Percentiles rank a stretch among this genome's conserved stretches.
Conservation (phyloP, 2,797 vertebrate species). For the Mus minutoides region DNA sequence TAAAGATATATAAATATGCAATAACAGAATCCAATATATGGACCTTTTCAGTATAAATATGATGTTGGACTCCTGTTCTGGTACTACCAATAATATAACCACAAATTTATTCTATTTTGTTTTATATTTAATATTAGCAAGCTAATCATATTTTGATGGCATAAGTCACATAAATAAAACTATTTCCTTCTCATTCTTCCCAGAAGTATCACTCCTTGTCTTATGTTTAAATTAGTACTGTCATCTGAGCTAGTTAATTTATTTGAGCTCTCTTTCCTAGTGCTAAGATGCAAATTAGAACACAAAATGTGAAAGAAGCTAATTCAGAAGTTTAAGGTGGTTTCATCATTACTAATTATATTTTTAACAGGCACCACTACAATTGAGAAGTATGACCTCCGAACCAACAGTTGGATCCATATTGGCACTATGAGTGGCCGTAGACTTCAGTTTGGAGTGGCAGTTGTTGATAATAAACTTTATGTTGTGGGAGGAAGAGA, state of each 20-base stretch:
- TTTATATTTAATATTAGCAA: not conserved
- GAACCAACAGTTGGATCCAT: conserved; percentile 96
- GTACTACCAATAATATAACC: not conserved
- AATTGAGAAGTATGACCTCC: conserved; percentile 97
- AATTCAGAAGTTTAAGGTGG: conserved; percentile 19
- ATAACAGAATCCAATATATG: not conserved
- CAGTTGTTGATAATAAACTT: conserved; percentile 97
- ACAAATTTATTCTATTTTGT: not conserved
- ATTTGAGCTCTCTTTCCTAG: not conserved
- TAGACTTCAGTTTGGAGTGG: conserved; percentile 96
- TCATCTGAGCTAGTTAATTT: not conserved
- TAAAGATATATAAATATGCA: not conserved
- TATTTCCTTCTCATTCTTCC: not conserved
- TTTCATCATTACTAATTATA: not conserved
- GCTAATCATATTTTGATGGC: not conserved
- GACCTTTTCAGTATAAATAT: not conserved
- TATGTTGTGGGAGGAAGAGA: conserved; percentile 98
- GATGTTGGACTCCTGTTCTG: not conserved
- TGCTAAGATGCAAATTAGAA: not conserved
- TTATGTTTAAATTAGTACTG: not conserved
- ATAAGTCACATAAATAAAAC: not conserved
- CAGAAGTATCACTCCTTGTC: not conserved
- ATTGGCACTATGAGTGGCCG: conserved; percentile 95
- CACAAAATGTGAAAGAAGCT: not conserved
- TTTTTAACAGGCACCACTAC: conserved; percentile 92